Evolutionary conservation across 64 coral and sea anemone genomes (phyloP), one percentile per base, ranked within the genome.

Genomic region (Stylophora pistillata): DNA sequence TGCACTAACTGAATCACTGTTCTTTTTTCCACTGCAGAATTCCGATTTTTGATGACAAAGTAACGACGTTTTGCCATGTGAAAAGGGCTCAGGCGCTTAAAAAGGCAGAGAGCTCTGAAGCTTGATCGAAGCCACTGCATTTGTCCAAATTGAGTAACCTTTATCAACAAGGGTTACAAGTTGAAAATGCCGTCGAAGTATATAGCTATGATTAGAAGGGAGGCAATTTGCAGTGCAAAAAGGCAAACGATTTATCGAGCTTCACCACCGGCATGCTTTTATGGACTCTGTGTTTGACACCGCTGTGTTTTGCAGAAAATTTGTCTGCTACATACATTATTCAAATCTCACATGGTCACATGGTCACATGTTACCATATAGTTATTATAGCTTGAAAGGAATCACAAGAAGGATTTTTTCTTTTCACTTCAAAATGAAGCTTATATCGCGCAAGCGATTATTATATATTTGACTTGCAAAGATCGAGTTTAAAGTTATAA

Each of bases 1-100:
- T 1, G 25, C n/a, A 54, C 33, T 26, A 54, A 53, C 21, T 1
- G 53, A 15, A 20, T 82, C 34, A 25, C 25, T 58, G 37, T 11
- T 68, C 21, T 74, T 89, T 71, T 41, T 58, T 72, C 13, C 10
- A n/a, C 1, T 65, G 59, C 64, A 89, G 88, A 89, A 72, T 89
- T 89, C 88, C 60, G 59, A 34, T 69, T 25, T 53, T 34, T 84
- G 27, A 84, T 84, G 80, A 84, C 33, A 5, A 84, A 84, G 65
- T 84, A 53, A 81, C 58, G 28, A 58, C 41, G 65, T 28, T 57
- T 29, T 81, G 62, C 69, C 47, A 68, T 68, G 23, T 68, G 25
- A 28, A 21, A 68, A n/a, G 26, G 12, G 21, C 64, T 68, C 11
- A 7, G 37, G 37, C 3, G 64, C 64, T 68, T 68, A n/a, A 68